Conservation (phyloP, 2,888 invertebrate genomes). For the Hydraecia micacea region DNA sequence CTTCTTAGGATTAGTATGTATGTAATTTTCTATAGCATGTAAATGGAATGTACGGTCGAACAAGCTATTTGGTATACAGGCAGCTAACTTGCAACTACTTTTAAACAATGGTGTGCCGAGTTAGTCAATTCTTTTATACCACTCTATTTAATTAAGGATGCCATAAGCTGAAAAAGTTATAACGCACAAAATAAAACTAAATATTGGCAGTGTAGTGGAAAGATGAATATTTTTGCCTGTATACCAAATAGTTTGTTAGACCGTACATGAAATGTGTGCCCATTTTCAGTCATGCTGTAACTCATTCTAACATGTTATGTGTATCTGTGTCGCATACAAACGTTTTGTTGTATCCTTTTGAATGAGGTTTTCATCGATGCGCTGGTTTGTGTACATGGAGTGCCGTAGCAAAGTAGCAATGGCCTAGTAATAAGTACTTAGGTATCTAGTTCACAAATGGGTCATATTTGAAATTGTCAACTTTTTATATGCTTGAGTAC, state of each 20-base stretch:
- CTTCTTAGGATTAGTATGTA: not conserved
- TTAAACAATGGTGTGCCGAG: no score
- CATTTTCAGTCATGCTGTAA: not conserved
- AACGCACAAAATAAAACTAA: no score
- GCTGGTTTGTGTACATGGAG: not conserved
- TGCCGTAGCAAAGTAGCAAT: not conserved
- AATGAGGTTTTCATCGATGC: conserved; percentile 18
- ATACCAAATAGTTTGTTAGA: no score
- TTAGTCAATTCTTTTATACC: no score
- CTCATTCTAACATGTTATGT: not conserved
- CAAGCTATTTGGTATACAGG: no score
- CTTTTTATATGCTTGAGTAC: no score
- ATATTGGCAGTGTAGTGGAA: no score
- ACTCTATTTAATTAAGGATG: no score
- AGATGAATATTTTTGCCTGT: no score
- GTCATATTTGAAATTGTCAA: no score
- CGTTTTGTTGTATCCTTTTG: conserved; percentile 9
- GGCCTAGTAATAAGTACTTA: not conserved
- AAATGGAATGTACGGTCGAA: not conserved
- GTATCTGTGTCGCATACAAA: conserved; percentile 11
- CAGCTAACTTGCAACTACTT: no score
- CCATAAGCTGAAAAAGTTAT: no score
- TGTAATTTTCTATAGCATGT: not conserved
- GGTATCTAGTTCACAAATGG: not conserved
- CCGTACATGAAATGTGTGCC: not conserved